Percentiles rank a stretch among this genome's conserved stretches.
These are phyloP conservation scores for Glyptemys insculpta DNA, from an alignment of 2,797 vertebrate genomes.

Conservation along the genomic window DNA sequence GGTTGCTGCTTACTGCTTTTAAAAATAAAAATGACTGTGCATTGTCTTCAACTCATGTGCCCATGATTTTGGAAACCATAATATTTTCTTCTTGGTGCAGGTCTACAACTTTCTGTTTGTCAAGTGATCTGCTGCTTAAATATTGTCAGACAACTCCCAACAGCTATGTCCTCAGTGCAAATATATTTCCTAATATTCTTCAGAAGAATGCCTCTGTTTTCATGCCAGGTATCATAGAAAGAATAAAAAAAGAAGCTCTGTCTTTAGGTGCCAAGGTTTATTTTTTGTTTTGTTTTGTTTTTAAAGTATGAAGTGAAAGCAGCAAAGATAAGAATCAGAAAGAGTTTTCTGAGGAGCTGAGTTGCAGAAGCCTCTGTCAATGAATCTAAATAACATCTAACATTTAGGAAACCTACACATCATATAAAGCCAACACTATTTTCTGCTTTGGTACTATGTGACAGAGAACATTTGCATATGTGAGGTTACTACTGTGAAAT, in stretches of 20 bases:
- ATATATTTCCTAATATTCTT: not conserved
- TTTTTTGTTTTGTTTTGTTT: not conserved
- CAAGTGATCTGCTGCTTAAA: not conserved
- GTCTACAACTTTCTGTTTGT: not conserved
- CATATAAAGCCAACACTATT: not conserved
- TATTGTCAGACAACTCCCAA: not conserved
- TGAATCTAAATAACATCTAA: not conserved
- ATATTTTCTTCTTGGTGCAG: not conserved
- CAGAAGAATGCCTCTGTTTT: not conserved
- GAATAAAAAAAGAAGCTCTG: not conserved
- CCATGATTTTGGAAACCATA: not conserved
- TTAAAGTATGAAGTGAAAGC: not conserved
- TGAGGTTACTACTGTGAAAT: not conserved
- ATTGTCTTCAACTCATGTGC: not conserved
- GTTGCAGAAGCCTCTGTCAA: not conserved
- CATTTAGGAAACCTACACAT: not conserved
- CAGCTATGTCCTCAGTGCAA: not conserved
- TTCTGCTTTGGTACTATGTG: not conserved
- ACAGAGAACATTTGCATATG: not conserved
- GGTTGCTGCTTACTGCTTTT: not conserved
- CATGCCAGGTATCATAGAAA: not conserved
- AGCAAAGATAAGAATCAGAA: not conserved
- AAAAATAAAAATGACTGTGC: not conserved
- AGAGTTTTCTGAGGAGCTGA: not conserved
- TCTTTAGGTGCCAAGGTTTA: not conserved